These are phyloP conservation scores for Aphelenchoides besseyi DNA, from an alignment of 1,140 invertebrate genomes.

Conservation along the genomic window DNA sequence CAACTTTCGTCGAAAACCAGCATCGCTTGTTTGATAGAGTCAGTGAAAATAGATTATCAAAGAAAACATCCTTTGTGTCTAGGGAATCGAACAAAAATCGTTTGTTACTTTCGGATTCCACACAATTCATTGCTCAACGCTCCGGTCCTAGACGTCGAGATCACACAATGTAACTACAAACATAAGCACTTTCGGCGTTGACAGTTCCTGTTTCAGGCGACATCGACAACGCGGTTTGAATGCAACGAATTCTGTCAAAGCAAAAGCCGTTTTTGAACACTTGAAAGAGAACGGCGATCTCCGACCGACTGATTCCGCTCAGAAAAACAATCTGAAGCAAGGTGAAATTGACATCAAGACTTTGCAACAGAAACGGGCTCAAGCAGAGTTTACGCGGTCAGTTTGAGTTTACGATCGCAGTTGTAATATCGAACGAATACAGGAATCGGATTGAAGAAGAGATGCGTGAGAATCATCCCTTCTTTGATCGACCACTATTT, in stretches of 20 bases:
- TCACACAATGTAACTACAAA: conserved; percentile 28
- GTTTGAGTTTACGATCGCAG: not conserved
- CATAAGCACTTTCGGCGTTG: not conserved
- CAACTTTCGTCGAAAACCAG: conserved; percentile 46
- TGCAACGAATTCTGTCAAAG: conserved; percentile 22
- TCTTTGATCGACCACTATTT: conserved; percentile 92
- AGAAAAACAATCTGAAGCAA: conserved; percentile 58
- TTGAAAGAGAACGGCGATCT: conserved; percentile 59
- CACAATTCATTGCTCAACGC: conserved; percentile 40
- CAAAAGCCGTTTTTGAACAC: conserved; percentile 49
- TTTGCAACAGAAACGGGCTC: conserved; percentile 92
- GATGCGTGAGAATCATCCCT: conserved; percentile 94
- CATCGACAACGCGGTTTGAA: conserved; percentile 26
- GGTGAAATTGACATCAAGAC: conserved; percentile 80
- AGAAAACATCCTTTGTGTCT: not conserved
- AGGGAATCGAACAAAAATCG: conserved; percentile 54
- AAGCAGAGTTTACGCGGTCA: conserved; percentile 86
- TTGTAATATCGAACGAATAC: not conserved
- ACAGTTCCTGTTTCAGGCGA: conserved; percentile 17
- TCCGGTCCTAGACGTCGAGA: conserved; percentile 28
- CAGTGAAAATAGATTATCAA: conserved; percentile 8
- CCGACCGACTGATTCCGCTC: conserved; percentile 54
- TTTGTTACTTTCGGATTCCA: conserved; percentile 42
- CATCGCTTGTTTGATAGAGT: conserved; percentile 46
- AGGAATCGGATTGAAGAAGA: conserved; percentile 70